Evolutionary conservation across 2,113 vertebrate genomes (phyloP), one percentile per base, ranked within the genome.

Genomic region (Sinocyclocheilus rhinocerous): DNA sequence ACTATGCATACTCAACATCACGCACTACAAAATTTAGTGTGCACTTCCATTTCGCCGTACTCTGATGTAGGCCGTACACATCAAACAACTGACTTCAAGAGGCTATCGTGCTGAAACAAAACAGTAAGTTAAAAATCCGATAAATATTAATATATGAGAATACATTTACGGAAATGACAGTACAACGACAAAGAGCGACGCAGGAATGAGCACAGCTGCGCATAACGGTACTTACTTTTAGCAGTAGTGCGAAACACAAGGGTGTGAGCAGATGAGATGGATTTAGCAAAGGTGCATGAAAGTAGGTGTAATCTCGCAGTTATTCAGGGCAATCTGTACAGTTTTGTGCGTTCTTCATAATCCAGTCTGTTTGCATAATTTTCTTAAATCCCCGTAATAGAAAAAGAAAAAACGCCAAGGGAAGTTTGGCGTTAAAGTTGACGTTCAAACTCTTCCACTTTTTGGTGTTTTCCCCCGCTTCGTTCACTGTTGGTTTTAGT

Each of bases 201-300:
- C 33, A 48, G 15, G 72, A 39, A 65, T 6, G 26, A 20, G 6
- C n/a, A 48, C 8, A 48, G 57, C 72, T 42, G 36, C 20, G 18
- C 57, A 79, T 86, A 86, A 88, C 87, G 87, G 84, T 86, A 88
- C 87, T 86, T 69, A 88, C 87, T 88, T 86, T 69, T 65, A 85
- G 79, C 61, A 42, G 76, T 55, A 65, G 73, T 79, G 82, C 39
- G 65, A 85, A 52, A 29, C 33, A 55, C 42, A 84, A 73, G 84
- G 87, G 84, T 79, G 87, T 83, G 63, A 86, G 81, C 84, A 36
- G 61, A 79, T 29, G 55, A 61, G 36, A 39, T 72, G 65, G 63
- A 24, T 42, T 42, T 73, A 78, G 63, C 0, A 16, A 80, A 84
- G 36, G 52, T n/a, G n/a, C n/a, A n/a, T n/a, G n/a, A n/a, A n/a